Base-by-base conservation (phyloP, 2,113 vertebrate species). In the Gorsachius goisagi region DNA sequence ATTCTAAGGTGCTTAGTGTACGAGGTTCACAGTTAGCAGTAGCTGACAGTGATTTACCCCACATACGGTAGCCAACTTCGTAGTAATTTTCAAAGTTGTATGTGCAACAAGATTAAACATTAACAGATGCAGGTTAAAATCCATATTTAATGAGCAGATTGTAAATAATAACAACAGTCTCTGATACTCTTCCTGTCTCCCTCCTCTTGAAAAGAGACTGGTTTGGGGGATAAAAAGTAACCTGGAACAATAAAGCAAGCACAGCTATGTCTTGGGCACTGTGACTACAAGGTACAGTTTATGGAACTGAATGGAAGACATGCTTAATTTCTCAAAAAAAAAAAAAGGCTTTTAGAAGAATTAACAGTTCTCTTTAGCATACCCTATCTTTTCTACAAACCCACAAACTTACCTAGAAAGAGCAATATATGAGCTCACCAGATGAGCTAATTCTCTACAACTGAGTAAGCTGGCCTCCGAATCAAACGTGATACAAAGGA, bases 41-140 rank as follows among this genome's bases (percentile, higher is more conserved):
- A 85, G 73, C 74, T 62, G 32, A 11, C 77, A 53, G 66, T 12
- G 66, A 72, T 81, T 37, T 68, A 53, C 24, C 15, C 32, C 56
- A n/a, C 30, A 52, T 1, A 22, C 24, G 13, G 58, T 19, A 75
- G 32, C 77, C 76, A 79, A 14, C 39, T 58, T 79, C 9, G 9
- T 59, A 11, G 41, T 12, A 45, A 75, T 62, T 89, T 78, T 78
- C 50, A 9, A 50, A 64, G 52, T 37, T 86, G 3, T 13, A 49
- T 4, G 39, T 75, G 58, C 80, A 81, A 12, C 32, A 35, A 78
- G 80, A 78, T 89, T 96, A 96, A 97, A 89, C 18, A 85, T 91
- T 93, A 95, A 94, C 88, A 97, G 88, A 64, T 23, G n/a, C 63
- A 67, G 73, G 89, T 90, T 87, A 95, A 96, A 92, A 93, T 77